Conservation (phyloP, 1,140 invertebrate genomes). For the Zaprionus kolodkinae region DNA sequence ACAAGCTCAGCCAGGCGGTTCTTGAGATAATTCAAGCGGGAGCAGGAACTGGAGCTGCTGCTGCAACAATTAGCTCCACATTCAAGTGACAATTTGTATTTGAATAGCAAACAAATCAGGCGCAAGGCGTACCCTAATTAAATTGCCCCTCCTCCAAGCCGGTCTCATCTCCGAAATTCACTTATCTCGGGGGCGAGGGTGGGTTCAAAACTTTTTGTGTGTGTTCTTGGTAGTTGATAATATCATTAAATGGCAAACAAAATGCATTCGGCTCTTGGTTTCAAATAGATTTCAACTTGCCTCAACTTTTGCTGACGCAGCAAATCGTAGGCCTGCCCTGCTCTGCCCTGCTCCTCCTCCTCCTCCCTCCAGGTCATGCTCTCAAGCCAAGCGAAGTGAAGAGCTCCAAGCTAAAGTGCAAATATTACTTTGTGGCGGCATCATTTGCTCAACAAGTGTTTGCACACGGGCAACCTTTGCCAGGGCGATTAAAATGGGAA, state of each 20-base stretch:
- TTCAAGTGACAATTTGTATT: conserved; percentile 57
- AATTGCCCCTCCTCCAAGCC: conserved; percentile 42
- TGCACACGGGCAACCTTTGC: conserved; percentile 67
- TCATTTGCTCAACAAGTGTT: conserved; percentile 82
- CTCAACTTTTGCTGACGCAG: conserved; percentile 58
- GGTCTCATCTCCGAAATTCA: conserved; percentile 58
- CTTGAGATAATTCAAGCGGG: conserved; percentile 11
- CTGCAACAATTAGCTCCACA: conserved; percentile 72
- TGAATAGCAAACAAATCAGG: conserved; percentile 70
- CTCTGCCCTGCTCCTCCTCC: conserved; percentile 8
- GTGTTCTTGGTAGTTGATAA: conserved; percentile 68
- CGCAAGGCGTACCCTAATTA: conserved; percentile 62
- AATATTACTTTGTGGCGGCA: conserved; percentile 78
- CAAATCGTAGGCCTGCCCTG: conserved; percentile 14
- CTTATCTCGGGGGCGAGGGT: conserved; percentile 51
- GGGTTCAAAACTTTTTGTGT: conserved; percentile 56
- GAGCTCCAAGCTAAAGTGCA: conserved; percentile 29
- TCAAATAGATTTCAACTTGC: conserved; percentile 47
- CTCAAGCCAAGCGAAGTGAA: background rate
- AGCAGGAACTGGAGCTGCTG: conserved; percentile 7
- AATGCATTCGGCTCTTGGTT: conserved; percentile 34
- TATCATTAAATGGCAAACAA: conserved; percentile 72
- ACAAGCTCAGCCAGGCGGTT: background rate
- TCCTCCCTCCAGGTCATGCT: background rate
- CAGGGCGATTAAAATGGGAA: conserved; percentile 46